Percentiles rank a stretch among this genome's conserved stretches.
phyloP scores from a whole-genome alignment of 2,888 invertebrate species.

The Drosophila neoperkinsi region DNA sequence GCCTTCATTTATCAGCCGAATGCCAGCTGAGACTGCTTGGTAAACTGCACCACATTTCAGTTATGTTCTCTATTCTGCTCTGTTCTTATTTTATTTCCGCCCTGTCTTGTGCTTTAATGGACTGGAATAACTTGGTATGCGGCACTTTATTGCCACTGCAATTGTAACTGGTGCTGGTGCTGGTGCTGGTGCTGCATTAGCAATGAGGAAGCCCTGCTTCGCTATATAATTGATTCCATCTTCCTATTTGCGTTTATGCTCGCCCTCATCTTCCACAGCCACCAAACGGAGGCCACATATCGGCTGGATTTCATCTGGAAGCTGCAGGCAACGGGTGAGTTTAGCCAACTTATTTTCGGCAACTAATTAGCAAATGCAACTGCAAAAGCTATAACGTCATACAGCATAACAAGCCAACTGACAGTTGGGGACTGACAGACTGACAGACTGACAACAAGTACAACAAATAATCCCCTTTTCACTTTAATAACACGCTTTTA shows the following conservation, averaged over 20 bases:
- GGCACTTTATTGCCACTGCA: slow-evolving; percentile 26
- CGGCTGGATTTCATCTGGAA: slow-evolving; percentile 99
- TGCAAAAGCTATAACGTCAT: slow-evolving; percentile 18
- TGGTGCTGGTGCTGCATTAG: slow-evolving; percentile 54
- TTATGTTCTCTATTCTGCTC: slow-evolving; percentile 7
- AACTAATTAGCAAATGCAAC: slow-evolving; percentile 42
- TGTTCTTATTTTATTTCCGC: slow-evolving; percentile 16
- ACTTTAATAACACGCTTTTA: slow-evolving; percentile 17
- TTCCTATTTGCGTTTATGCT: slow-evolving; percentile 91
- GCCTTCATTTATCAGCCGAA: slow-evolving; percentile 40
- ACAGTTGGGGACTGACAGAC: neutral
- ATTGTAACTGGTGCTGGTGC: slow-evolving; percentile 4
- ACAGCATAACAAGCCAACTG: slow-evolving; percentile 3
- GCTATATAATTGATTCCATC: slow-evolving; percentile 87
- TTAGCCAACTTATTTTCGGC: neutral
- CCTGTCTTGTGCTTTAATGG: slow-evolving; percentile 57
- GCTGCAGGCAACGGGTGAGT: slow-evolving; percentile 93
- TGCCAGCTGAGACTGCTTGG: slow-evolving; percentile 14
- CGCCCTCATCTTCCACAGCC: slow-evolving; percentile 95
- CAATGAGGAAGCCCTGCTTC: slow-evolving; percentile 83
- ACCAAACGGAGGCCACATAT: slow-evolving; percentile 97
- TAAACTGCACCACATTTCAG: slow-evolving; percentile 14
- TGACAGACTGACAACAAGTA: slow-evolving; percentile 8
- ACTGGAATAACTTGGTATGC: slow-evolving; percentile 67
- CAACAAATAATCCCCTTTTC: neutral